These are phyloP conservation scores for Fragum fragum DNA, from an alignment of 2,888 invertebrate species.

Conservation along the genomic window DNA sequence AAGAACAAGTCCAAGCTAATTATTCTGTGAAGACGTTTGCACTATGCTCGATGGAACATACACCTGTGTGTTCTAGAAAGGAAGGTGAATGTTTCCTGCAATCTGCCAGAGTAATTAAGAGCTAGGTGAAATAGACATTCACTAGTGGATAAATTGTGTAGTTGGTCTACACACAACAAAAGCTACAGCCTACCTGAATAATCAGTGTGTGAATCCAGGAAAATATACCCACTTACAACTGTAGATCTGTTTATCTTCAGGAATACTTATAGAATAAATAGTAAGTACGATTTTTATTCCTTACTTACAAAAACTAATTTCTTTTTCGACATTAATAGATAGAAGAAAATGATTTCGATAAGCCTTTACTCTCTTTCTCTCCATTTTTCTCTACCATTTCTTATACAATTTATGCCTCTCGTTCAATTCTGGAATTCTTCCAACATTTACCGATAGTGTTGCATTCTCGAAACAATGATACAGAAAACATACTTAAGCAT, in stretches of 20 bases:
- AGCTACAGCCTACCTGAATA: not conserved
- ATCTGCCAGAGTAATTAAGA: slow-evolving; percentile 4
- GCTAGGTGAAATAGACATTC: slow-evolving; percentile 3
- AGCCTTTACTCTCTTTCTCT: too few relatives aligned
- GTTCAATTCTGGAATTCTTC: too few relatives aligned
- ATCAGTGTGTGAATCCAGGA: not conserved
- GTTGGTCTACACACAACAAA: not conserved
- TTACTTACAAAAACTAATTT: too few relatives aligned
- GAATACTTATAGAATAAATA: not conserved
- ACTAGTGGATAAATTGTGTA: not conserved
- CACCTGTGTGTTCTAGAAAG: not conserved
- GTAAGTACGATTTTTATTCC: too few relatives aligned
- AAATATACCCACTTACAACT: not conserved
- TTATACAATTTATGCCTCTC: too few relatives aligned
- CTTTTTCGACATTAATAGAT: too few relatives aligned
- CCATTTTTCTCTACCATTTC: too few relatives aligned
- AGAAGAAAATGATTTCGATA: too few relatives aligned
- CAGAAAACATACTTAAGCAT: too few relatives aligned
- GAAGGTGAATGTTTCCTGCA: not conserved
- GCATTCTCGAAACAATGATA: too few relatives aligned
- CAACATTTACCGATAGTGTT: too few relatives aligned
- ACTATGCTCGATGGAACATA: not conserved
- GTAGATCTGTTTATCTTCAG: not conserved
- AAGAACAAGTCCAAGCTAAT: too few relatives aligned
- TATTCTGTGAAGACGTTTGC: not conserved